These are phyloP conservation scores for Coreoperca whiteheadi DNA, from an alignment of 2,113 vertebrate species.

Conservation along the genomic window DNA sequence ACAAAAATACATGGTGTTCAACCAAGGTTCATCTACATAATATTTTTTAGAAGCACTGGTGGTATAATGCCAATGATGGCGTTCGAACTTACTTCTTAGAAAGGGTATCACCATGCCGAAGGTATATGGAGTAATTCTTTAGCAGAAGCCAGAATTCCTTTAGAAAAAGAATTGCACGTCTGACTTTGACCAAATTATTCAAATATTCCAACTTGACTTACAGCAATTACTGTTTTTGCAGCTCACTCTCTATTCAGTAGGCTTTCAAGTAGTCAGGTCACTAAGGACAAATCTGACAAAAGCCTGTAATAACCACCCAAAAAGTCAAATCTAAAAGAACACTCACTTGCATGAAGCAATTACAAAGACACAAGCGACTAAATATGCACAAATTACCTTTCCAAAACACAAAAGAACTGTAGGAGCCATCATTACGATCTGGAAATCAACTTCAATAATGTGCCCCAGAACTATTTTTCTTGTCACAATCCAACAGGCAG, in stretches of 20 bases:
- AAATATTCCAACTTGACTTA: conserved; percentile 34
- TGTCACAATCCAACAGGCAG: conserved; percentile 41
- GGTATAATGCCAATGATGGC: background rate
- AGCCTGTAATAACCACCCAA: conserved; percentile 31
- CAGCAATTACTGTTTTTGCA: conserved; percentile 47
- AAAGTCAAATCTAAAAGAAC: conserved; percentile 52
- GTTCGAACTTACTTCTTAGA: background rate
- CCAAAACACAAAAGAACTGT: conserved; percentile 65
- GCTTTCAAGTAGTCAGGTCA: conserved; percentile 49
- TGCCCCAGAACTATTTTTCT: conserved; percentile 39
- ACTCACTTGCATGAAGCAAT: conserved; percentile 46
- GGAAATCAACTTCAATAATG: conserved; percentile 52
- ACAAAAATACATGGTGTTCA: background rate
- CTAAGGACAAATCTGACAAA: conserved; percentile 48
- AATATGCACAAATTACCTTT: conserved; percentile 64
- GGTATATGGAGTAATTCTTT: background rate
- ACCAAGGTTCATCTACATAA: background rate
- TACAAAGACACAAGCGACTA: conserved; percentile 41
- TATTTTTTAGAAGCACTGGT: background rate
- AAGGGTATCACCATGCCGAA: background rate
- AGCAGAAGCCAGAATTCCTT: no score
- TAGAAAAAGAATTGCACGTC: background rate
- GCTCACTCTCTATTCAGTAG: conserved; percentile 39
- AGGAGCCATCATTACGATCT: conserved; percentile 56
- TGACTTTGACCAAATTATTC: conserved; percentile 35